A percentile compares a stretch with the other conserved stretches of the same genome.
Evolutionary conservation across 2,888 invertebrate genomes (phyloP).

Genomic region (Lagria hirta): DNA sequence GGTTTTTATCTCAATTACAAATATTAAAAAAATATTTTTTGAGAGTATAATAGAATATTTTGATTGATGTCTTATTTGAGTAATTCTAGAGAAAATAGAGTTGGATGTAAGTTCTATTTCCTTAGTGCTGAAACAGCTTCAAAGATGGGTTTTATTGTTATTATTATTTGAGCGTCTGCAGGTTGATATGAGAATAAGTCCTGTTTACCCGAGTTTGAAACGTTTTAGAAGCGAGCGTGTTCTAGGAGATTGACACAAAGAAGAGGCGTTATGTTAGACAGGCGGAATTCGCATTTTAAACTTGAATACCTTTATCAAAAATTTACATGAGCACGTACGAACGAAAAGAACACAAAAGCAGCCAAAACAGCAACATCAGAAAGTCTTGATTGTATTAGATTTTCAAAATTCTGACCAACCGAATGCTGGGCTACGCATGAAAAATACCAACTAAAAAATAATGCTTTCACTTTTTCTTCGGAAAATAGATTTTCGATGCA

Average conservation of each 20-base stretch:
- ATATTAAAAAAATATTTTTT: no score
- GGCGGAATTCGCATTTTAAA: no score
- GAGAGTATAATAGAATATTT: no score
- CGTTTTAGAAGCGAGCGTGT: neutral
- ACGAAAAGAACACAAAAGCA: no score
- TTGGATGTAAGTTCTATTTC: no score
- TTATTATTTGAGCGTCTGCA: conserved; percentile 15
- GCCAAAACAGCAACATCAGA: no score
- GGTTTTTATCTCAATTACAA: no score
- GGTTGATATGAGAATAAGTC: conserved; percentile 9
- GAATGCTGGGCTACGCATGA: conserved; percentile 1
- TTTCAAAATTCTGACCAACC: neutral
- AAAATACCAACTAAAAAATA: conserved; percentile 30
- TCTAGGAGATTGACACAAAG: neutral
- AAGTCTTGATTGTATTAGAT: no score
- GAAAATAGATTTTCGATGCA: conserved; percentile 39
- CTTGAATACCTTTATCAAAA: no score
- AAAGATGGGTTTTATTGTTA: conserved; percentile 17
- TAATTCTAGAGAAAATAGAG: no score
- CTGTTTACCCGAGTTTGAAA: conserved; percentile 1
- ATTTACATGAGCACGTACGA: no score
- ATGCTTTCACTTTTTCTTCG: conserved; percentile 37
- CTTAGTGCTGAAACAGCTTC: conserved; percentile 11
- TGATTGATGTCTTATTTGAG: no score
- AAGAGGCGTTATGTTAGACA: conserved; percentile 3